Evolutionary conservation across 2,113 vertebrate genomes (phyloP), one percentile per base, ranked within the genome.

Genomic region (Zosterops japonicus): DNA sequence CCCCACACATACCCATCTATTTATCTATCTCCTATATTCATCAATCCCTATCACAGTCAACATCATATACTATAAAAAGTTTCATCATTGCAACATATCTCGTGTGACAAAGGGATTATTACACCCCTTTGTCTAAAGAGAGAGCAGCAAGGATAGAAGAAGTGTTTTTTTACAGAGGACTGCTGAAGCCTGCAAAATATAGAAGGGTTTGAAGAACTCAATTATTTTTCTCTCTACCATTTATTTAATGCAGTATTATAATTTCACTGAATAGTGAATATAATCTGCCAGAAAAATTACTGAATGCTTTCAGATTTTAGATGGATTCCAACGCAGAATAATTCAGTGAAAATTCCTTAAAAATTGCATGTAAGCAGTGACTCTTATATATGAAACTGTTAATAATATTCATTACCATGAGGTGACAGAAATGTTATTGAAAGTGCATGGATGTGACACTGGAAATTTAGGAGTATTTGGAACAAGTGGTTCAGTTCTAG

Each of bases 121-220:
- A 60, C 3, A 9, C 11, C 6, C 2, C 15, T 63, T 87, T 65
- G 4, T 31, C 33, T 60, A 59, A 65, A 52, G 11, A 31, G 8
- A 57, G 6, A 59, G 29, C 52, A 90, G 7, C 36, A 61, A 6
- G 15, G 7, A 33, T 12, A 41, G 46, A 22, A 8, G 61, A 89
- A 46, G 10, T 16, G 12, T 0, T 1, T 76, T 71, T 70, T 31
- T 14, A 17, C 23, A 56, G 46, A 67, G 35, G 10, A 42, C 1
- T 59, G 27, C 17, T 65, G 44, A 64, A n/a, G 2, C 31, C 46
- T 79, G 22, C 1, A 12, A 12, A 36, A 23, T 29, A 25, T 4
- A 42, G 14, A 60, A 31, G 9, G 8, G 8, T 53, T 41, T 87
- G 61, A 78, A 52, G 6, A 24, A 23, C 3, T 63, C 11, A 33